Evolutionary conservation across 2,113 vertebrate genomes (phyloP).

Genomic region (Recurvirostra avosetta): DNA sequence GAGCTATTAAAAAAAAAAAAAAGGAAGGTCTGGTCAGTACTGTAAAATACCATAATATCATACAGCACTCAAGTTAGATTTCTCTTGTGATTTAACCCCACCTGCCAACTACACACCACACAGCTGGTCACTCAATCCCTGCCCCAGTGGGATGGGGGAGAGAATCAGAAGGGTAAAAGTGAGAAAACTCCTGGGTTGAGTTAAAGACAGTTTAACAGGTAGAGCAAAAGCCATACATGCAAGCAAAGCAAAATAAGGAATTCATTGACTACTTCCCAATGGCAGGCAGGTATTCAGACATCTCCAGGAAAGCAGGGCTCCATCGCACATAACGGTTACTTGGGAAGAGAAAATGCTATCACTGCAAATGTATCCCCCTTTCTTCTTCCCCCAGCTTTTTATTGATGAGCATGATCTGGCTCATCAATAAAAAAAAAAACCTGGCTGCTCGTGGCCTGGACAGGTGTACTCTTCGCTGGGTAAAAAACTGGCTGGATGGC

Average conservation of each 20-base stretch:
- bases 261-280: neutral
- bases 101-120: neutral
- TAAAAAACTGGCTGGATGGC: too few relatives aligned
- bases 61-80: neutral
- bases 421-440: too few relatives aligned
- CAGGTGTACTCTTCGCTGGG: too few relatives aligned
- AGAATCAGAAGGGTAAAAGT: neutral
- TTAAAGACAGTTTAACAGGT: neutral
- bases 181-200: neutral
- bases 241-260: neutral
- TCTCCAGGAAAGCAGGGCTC: neutral
- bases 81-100: neutral
- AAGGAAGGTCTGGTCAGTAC: too few relatives aligned
- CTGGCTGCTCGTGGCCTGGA: too few relatives aligned
- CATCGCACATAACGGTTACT: neutral
- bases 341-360: neutral
- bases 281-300: neutral
- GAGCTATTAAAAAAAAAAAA: neutral
- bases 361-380: neutral
- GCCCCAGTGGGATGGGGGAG: neutral
- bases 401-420: neutral
- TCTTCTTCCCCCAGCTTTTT: neutral
- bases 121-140: rapidly evolving
- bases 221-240: neutral
- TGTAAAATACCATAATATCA: neutral